Evolutionary conservation across 2,113 vertebrate genomes (phyloP), one percentile per base, ranked within the genome.

Genomic region (Camelus bactrianus): DNA sequence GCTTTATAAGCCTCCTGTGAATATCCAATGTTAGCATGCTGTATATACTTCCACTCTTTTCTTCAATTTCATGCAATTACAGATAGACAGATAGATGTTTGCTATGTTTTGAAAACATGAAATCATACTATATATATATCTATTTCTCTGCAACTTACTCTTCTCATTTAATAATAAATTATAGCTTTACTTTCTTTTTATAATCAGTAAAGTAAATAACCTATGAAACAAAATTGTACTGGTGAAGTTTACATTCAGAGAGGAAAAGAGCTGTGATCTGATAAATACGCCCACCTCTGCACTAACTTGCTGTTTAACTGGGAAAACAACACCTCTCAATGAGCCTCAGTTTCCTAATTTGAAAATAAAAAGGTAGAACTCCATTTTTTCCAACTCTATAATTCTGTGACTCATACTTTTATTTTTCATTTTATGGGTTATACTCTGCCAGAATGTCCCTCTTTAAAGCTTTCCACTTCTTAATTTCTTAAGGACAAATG

Each of bases 371-470:
- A 42, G 32, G 7, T 69, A 58, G 24, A 4, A 35, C 17, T 79
- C 32, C 22, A 30, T 79, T 1, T 38, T 85, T 82, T 89, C 60
- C 26, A 83, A 3, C 56, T 86, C 48, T 70, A 0, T 79, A 91
- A 82, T 81, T 75, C 65, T 75, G 62, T 94, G 77, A 89, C 20
- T 93, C 65, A 60, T 87, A 30, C n/a, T 86, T 79, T 88, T 97
- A 97, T 98, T 96, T 94, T 91, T 48, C 1, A 13, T 89, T 92
- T 85, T 77, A 83, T 95, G 65, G 12, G 83, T 81, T 97, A 83
- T 35, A 56, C 95, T 98, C 98, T 97, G 97, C 96, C 90, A 96
- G 94, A 98, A 86, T 98, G 94, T 77, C 96, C 95, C 97, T 96
- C 79, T 92, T 97, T 90, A 93, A 97, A 97, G 95, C 70, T 93